Percentiles rank a stretch among this genome's conserved stretches.
These are phyloP conservation scores for Zygothrica quintamaculata DNA, from an alignment of 2,888 invertebrate genomes.

Conservation along the genomic window DNA sequence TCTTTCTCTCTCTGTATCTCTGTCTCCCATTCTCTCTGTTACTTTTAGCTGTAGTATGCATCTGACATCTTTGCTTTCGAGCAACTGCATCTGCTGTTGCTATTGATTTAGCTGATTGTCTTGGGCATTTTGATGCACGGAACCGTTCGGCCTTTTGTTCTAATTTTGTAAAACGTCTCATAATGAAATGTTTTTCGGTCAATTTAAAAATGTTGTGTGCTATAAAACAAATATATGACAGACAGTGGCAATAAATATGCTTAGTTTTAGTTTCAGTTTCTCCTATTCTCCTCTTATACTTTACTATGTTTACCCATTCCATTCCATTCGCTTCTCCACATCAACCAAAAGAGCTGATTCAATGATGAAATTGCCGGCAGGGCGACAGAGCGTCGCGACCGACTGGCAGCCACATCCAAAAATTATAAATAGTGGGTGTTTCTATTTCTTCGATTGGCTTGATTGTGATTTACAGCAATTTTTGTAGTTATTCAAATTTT, in stretches of 20 bases:
- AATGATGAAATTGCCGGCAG: slow-evolving; percentile 61
- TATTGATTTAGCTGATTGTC: slow-evolving; percentile 67
- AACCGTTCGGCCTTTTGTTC: slow-evolving; percentile 46
- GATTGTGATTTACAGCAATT: slow-evolving; percentile 78
- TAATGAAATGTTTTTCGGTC: slow-evolving; percentile 80
- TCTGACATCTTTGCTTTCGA: too few species aligned
- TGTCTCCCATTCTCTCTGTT: not conserved
- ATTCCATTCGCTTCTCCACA: slow-evolving; percentile 2
- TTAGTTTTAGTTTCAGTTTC: slow-evolving; percentile 48
- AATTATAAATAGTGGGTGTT: slow-evolving; percentile 78
- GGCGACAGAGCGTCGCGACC: slow-evolving; percentile 63
- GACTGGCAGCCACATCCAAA: slow-evolving; percentile 40
- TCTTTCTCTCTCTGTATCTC: slow-evolving; percentile 23
- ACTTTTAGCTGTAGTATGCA: too few species aligned
- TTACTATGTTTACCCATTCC: not conserved
- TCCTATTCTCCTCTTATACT: not conserved
- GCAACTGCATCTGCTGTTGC: not conserved
- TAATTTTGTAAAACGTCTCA: slow-evolving; percentile 61
- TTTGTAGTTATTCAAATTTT: slow-evolving; percentile 75
- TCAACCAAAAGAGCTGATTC: slow-evolving; percentile 43
- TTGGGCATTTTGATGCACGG: slow-evolving; percentile 49
- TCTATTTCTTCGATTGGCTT: slow-evolving; percentile 72
- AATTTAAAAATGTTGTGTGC: slow-evolving; percentile 73
- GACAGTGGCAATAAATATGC: slow-evolving; percentile 67
- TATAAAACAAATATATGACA: slow-evolving; percentile 78